Percentiles rank a stretch among this genome's conserved stretches.
Evolutionary conservation across 1,140 invertebrate species (phyloP).

Genomic region (Cotesia chilonis): DNA sequence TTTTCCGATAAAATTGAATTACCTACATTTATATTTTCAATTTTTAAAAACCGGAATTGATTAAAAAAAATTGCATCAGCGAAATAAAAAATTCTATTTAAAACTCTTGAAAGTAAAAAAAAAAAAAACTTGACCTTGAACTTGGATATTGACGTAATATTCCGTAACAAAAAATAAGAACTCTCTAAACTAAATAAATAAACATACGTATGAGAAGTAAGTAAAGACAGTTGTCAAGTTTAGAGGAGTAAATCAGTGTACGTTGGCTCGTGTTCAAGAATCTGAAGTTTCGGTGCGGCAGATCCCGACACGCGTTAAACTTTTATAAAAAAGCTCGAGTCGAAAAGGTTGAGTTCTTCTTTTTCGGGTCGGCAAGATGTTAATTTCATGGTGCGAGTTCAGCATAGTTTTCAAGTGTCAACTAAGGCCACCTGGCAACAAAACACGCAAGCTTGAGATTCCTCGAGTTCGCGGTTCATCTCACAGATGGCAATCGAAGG

Average conservation of each 20-base stretch:
- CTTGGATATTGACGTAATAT: too few species aligned
- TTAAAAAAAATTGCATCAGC: too few species aligned
- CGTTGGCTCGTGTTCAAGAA: conserved; percentile 35
- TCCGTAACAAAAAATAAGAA: not conserved
- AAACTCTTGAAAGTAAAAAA: too few species aligned
- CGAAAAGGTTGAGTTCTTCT: conserved; percentile 12
- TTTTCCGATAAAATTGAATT: too few species aligned
- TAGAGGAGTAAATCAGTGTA: conserved; percentile 36
- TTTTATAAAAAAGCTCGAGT: not conserved
- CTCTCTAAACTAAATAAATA: not conserved
- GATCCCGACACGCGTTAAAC: not conserved
- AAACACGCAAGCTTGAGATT: not conserved
- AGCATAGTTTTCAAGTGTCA: not conserved
- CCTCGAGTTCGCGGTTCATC: not conserved
- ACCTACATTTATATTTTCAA: too few species aligned
- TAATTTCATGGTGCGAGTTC: too few species aligned
- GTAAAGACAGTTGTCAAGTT: conserved; percentile 30
- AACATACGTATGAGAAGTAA: conserved; percentile 28
- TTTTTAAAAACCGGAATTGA: too few species aligned
- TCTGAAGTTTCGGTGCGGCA: conserved; percentile 2
- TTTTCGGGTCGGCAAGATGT: conserved; percentile 15
- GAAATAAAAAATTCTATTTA: too few species aligned
- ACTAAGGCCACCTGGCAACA: conserved; percentile 7
- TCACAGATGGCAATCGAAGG: conserved; percentile 5
- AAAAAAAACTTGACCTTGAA: too few species aligned